phyloP scores from a whole-genome alignment of 1,140 invertebrate species.

The Papilio xuthus region DNA sequence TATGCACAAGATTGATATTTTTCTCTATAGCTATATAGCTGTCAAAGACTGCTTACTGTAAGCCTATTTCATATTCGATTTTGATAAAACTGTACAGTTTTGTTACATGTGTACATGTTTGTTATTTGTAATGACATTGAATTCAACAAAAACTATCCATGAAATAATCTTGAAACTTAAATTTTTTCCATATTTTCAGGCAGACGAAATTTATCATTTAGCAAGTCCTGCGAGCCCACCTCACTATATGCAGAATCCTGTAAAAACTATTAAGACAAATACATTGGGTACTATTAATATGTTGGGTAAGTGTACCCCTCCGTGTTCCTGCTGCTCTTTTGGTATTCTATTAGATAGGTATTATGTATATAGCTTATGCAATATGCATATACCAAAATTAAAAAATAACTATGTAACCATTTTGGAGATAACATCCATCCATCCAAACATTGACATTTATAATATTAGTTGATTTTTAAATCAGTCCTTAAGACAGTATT shows the following conservation, averaged over 20 bases:
- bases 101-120: not conserved
- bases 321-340: too few relatives aligned
- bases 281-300: constrained; percentile 99
- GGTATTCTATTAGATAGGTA: too few relatives aligned
- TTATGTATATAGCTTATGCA: too few relatives aligned
- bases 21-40: too few relatives aligned
- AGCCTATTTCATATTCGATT: not conserved
- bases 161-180: not conserved
- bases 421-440: too few relatives aligned
- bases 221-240: constrained; percentile 99
- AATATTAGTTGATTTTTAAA: too few relatives aligned
- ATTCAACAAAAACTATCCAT: not conserved
- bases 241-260: constrained; percentile 99
- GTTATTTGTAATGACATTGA: not conserved
- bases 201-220: constrained; percentile 99
- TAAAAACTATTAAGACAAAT: constrained; percentile 99
- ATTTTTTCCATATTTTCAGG: constrained; percentile 72
- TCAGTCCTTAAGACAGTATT: too few relatives aligned
- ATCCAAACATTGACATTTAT: too few relatives aligned
- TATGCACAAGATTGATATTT: not conserved
- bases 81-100: not conserved
- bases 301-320: too few relatives aligned
- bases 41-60: not conserved
- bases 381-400: too few relatives aligned
- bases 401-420: too few relatives aligned